These are phyloP conservation scores for Onychostoma macrolepis DNA, from an alignment of 2,113 vertebrate species.

Conservation along the genomic window DNA sequence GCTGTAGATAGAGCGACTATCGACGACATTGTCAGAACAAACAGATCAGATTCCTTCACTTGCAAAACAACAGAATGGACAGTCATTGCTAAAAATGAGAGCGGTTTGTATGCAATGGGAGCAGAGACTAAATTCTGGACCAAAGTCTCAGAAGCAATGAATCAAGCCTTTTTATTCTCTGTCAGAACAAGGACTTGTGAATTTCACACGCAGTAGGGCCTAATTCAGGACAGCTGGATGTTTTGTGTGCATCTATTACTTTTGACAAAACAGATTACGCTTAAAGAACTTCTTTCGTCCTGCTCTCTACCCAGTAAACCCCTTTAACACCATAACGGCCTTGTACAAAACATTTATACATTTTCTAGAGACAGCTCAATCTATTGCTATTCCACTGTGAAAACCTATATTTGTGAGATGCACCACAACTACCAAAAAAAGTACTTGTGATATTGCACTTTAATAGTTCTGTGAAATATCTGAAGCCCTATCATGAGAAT, in stretches of 20 bases:
- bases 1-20: background rate
- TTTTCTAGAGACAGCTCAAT: slow-evolving; percentile 13
- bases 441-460: slow-evolving; percentile 38
- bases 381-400: slow-evolving; percentile 42
- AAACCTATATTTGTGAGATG: background rate
- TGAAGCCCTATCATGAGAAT: background rate
- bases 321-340: slow-evolving; percentile 2
- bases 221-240: background rate
- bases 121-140: background rate
- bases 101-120: background rate
- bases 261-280: background rate
- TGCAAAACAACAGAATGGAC: background rate
- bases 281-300: too few species aligned
- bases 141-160: background rate
- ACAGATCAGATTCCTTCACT: background rate
- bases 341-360: slow-evolving; percentile 20
- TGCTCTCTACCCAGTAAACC: background rate
- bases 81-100: background rate
- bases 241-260: background rate
- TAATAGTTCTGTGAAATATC: background rate
- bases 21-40: background rate
- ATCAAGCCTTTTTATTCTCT: background rate
- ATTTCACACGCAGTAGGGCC: background rate
- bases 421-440: slow-evolving; percentile 14
- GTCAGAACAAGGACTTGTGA: background rate